Conservation (phyloP, 2,888 invertebrate species). For the Coleophora deauratella region DNA sequence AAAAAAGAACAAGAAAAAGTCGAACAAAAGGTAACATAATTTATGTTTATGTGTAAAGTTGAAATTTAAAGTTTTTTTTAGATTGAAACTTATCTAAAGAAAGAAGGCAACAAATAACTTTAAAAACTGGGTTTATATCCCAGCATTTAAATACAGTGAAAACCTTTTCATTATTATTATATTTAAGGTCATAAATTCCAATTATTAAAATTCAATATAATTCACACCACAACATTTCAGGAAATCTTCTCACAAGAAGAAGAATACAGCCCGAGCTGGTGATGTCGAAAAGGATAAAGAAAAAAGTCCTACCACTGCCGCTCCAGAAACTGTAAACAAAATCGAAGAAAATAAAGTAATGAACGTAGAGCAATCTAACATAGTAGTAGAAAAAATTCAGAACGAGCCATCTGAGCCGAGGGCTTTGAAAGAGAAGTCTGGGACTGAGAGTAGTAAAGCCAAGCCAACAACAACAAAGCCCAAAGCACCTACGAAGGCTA, state of each 20-base stretch:
- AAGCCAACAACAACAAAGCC: constrained; percentile 35
- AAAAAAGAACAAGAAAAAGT: constrained; percentile 56
- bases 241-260: constrained; percentile 53
- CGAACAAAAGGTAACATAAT: neutral
- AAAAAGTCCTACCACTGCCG: constrained; percentile 27
- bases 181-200: too few relatives aligned
- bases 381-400: constrained; percentile 20
- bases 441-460: constrained; percentile 45
- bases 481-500: constrained; percentile 32
- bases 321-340: constrained; percentile 27
- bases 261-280: constrained; percentile 49
- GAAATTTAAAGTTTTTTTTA: too few relatives aligned
- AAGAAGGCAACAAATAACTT: too few relatives aligned
- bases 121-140: too few relatives aligned
- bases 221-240: too few relatives aligned
- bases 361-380: constrained; percentile 28
- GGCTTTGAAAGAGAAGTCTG: constrained; percentile 42
- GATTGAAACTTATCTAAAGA: too few relatives aligned
- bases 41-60: too few relatives aligned
- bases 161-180: too few relatives aligned
- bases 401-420: constrained; percentile 32
- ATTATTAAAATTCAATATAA: too few relatives aligned
- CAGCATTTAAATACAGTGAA: too few relatives aligned
- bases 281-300: constrained; percentile 28
- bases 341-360: constrained; percentile 28